Evolutionary conservation across 2,797 vertebrate species (phyloP).

Genomic region (Myotis planiceps): DNA sequence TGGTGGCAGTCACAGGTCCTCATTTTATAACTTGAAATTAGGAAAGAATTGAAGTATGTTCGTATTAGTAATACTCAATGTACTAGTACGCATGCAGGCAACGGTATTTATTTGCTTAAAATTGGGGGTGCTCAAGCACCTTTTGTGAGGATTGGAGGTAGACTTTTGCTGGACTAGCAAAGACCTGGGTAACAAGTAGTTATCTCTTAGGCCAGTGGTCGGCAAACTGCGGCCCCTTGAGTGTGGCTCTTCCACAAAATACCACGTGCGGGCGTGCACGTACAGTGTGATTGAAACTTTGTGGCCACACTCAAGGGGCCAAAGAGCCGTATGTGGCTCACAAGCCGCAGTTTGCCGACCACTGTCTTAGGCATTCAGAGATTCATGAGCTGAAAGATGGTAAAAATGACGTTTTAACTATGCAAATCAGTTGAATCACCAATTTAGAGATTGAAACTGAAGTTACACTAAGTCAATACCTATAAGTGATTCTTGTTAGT

Average conservation of each 20-base stretch:
- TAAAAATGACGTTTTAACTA: background rate
- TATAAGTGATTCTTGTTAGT: background rate
- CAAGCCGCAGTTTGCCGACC: too few species aligned
- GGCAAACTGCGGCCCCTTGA: too few species aligned
- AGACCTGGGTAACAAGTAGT: background rate
- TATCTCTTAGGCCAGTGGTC: background rate
- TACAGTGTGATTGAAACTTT: too few species aligned
- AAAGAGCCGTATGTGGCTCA: too few species aligned
- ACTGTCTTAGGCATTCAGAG: background rate
- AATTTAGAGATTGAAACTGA: background rate
- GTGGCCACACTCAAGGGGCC: too few species aligned
- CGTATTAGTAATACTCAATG: background rate
- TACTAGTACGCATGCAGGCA: background rate
- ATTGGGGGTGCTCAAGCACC: background rate
- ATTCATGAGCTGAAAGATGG: background rate
- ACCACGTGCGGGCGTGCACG: too few species aligned
- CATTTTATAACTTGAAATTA: constrained; percentile 22
- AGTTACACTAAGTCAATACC: background rate
- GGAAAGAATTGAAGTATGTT: background rate
- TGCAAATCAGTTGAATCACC: background rate
- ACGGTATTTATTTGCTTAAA: background rate
- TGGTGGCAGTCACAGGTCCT: background rate
- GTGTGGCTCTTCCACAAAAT: too few species aligned
- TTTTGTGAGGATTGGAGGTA: background rate
- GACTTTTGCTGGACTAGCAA: background rate